Conservation (phyloP, 92 coral and sea anemone genomes). For the Metridium senile region DNA sequence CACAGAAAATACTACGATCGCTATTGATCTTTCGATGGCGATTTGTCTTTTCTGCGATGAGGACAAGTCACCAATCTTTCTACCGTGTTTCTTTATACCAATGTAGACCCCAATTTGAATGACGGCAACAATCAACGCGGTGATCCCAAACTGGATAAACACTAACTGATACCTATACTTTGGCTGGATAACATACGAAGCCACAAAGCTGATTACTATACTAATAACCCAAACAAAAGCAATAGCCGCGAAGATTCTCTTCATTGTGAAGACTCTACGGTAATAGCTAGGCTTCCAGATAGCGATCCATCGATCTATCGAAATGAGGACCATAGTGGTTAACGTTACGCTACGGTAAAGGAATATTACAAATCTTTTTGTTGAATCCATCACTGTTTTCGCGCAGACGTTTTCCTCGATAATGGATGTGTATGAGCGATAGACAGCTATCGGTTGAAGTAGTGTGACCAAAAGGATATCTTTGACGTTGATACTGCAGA, state of each 20-base stretch:
- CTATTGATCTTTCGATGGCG: conserved; percentile 9
- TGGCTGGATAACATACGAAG: conserved; percentile 18
- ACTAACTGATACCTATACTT: conserved; percentile 22
- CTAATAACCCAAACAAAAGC: conserved; percentile 25
- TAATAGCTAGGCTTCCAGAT: conserved; percentile 12
- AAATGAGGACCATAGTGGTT: conserved; percentile 41
- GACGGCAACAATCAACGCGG: conserved; percentile 17
- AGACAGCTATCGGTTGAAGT: conserved; percentile 44
- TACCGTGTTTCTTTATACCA: conserved; percentile 14
- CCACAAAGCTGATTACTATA: conserved; percentile 20
- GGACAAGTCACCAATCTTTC: conserved; percentile 6
- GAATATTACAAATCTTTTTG: conserved; percentile 18
- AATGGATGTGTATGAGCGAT: conserved; percentile 20
- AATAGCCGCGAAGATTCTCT: conserved; percentile 6
- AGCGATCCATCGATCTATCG: conserved; percentile 39
- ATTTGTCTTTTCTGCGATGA: conserved; percentile 22
- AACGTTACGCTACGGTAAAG: conserved; percentile 40
- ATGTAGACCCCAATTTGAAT: conserved; percentile 30
- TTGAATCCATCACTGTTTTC: conserved; percentile 21
- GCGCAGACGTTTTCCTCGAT: conserved; percentile 17
- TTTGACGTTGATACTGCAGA: conserved; percentile 40
- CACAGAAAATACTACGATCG: conserved; percentile 6
- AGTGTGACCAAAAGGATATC: conserved; percentile 26
- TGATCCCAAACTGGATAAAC: conserved; percentile 36
- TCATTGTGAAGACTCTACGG: conserved; percentile 5